A percentile compares a stretch with the other conserved stretches of the same genome.
phyloP scores from a whole-genome alignment of 2,113 vertebrate species.

The Crypturellus undulatus region DNA sequence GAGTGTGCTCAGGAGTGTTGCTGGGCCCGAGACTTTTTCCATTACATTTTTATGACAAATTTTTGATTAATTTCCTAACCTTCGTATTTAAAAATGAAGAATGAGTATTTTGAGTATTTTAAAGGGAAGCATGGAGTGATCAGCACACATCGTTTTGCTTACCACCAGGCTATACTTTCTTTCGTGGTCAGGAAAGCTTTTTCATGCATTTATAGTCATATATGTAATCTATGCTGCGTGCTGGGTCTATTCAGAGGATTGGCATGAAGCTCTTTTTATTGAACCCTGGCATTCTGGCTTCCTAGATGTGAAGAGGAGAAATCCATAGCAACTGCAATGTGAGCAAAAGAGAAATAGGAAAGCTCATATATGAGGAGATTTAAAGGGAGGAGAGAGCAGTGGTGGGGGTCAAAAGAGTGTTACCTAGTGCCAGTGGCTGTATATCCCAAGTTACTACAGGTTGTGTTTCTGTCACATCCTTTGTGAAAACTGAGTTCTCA shows the following conservation, averaged over 20 bases:
- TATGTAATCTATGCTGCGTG: not conserved
- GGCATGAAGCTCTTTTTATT: not conserved
- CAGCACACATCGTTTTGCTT: not conserved
- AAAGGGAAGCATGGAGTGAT: not conserved
- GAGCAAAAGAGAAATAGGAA: not conserved
- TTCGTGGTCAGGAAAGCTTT: not conserved
- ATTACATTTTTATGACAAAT: not conserved
- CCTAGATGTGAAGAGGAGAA: not conserved
- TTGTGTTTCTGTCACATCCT: not conserved
- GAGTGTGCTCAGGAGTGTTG: not conserved
- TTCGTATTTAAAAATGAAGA: not conserved
- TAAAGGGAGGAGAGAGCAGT: not conserved
- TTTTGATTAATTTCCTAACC: not conserved
- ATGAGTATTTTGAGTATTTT: not conserved
- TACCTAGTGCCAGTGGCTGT: not conserved
- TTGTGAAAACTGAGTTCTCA: not conserved
- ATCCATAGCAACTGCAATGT: not conserved
- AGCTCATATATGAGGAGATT: not conserved
- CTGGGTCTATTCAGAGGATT: not conserved
- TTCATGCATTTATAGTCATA: not conserved
- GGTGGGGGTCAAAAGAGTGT: not conserved
- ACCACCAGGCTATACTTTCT: not conserved
- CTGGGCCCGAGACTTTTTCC: not conserved
- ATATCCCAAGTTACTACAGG: not conserved
- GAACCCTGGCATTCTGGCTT: not conserved